Percentiles rank a stretch among this genome's conserved stretches.
phyloP scores from a whole-genome alignment of 2,113 vertebrate species.

The Chaetodon auriga region DNA sequence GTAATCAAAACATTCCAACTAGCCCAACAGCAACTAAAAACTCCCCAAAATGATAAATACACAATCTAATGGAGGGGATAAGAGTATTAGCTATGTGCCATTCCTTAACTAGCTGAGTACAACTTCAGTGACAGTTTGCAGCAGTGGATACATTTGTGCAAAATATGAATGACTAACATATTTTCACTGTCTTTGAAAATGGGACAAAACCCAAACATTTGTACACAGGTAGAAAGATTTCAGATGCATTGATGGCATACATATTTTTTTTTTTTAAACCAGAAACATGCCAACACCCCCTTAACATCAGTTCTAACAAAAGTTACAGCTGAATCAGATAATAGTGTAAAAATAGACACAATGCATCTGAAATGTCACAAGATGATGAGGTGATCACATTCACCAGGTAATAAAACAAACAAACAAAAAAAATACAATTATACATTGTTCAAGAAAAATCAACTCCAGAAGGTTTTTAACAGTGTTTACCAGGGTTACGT shows the following conservation, averaged over 20 bases:
- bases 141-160: conserved; percentile 59
- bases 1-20: conserved; percentile 94
- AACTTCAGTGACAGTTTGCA: conserved; percentile 74
- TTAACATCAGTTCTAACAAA: conserved; percentile 29
- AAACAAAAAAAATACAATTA: conserved; percentile 79
- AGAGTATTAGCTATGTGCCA: conserved; percentile 48
- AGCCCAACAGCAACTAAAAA: conserved; percentile 78
- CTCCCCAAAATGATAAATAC: conserved; percentile 60
- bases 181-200: conserved; percentile 50
- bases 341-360: conserved; percentile 71
- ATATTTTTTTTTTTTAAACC: conserved; percentile 7
- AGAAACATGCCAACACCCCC: conserved; percentile 3
- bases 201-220: conserved; percentile 60
- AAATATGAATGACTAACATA: conserved; percentile 54
- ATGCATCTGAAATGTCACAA: conserved; percentile 93
- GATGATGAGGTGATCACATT: conserved; percentile 86
- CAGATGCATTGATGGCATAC: conserved; percentile 71
- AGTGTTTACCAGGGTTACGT: conserved; percentile 63
- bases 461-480: conserved; percentile 80
- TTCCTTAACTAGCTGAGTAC: conserved; percentile 64
- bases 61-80: conserved; percentile 57
- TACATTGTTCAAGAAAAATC: conserved; percentile 81
- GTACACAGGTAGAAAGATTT: conserved; percentile 69
- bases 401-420: conserved; percentile 79
- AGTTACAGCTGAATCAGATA: conserved; percentile 27